Conservation (phyloP, 1,140 invertebrate species). For the Scaptomyza montana region DNA sequence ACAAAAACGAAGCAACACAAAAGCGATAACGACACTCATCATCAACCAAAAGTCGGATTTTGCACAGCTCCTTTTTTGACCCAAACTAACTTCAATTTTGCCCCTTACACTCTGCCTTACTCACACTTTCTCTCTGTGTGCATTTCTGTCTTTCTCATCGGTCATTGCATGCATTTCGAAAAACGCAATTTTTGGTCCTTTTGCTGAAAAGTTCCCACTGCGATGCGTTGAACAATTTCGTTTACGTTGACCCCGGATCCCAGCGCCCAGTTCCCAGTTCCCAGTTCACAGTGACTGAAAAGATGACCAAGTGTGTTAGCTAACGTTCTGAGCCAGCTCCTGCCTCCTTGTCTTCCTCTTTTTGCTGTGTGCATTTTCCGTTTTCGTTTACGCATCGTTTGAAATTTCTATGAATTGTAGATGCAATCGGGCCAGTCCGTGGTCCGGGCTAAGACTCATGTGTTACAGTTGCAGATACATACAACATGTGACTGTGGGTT, state of each 20-base stretch:
- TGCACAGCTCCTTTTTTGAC: conserved; percentile 36
- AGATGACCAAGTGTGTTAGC: conserved; percentile 34
- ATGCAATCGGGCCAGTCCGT: conserved; percentile 80
- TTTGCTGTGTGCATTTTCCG: conserved; percentile 66
- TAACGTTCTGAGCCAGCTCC: conserved; percentile 5
- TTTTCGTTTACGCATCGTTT: conserved; percentile 83
- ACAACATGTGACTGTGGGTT: background rate
- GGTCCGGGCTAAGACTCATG: conserved; percentile 46
- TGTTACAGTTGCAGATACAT: conserved; percentile 37
- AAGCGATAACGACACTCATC: conserved; percentile 81
- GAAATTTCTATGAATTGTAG: conserved; percentile 83
- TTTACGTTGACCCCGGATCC: conserved; percentile 49
- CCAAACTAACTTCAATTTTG: conserved; percentile 30
- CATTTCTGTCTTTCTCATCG: background rate
- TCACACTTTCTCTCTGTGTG: too few relatives aligned
- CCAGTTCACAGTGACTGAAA: conserved; percentile 2
- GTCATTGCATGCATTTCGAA: conserved; percentile 63
- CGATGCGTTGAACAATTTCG: conserved; percentile 45
- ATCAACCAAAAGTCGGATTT: conserved; percentile 80
- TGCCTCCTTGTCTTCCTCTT: conserved; percentile 13
- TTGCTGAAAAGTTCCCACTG: conserved; percentile 57
- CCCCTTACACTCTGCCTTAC: background rate
- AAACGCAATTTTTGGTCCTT: conserved; percentile 77
- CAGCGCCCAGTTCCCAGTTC: background rate
- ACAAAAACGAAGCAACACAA: conserved; percentile 73